Base-by-base conservation (phyloP, 2,113 vertebrate species). In the Sisor rabdophorus region DNA sequence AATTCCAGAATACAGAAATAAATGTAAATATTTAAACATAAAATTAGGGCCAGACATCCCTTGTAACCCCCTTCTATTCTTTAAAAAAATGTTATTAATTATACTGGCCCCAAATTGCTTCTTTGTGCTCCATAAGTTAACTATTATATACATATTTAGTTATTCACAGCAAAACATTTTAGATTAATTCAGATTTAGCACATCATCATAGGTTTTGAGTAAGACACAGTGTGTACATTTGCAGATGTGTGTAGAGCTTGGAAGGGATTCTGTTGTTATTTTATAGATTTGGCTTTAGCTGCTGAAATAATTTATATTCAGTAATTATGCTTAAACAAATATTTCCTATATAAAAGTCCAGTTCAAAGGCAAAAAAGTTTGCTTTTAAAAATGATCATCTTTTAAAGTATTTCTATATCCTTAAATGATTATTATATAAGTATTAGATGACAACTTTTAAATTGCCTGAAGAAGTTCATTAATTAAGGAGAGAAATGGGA, bases 211-310 rank as follows among this genome's bases (percentile, higher is more conserved):
- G 13, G 28, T 20, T 61, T 28, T 75, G 26, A 16, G 28, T 65
- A 55, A 20, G 36, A 65, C 44, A 20, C 24, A 55, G 30, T 44
- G 50, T 60, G 12, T 75, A 24, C 12, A 75, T 20, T 24, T 65
- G 22, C 20, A 63, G 60, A 75, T 75, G 12, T 26, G 56, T n/a
- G 28, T n/a, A 24, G 48, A 36, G 59, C 48, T 24, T 28, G 24
- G 47, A 26, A 16, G 28, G 24, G 59, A 24, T 53, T 40, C 13
- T n/a, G 40, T 75, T 64, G 12, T 50, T 63, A 11, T 48, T 40
- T 28, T 50, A 65, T 40, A 65, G 50, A 65, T 54, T 75, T 75
- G 40, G 65, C 65, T 75, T 65, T 11, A 24, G 11, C n/a, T 48
- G 44, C 15, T 48, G 44, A 19, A 10, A 30, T 17, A 26, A 32